A percentile compares a stretch with the other conserved stretches of the same genome.
Conservation (phyloP, 1,140 invertebrate species). For the Drosophila mojavensis region DNA sequence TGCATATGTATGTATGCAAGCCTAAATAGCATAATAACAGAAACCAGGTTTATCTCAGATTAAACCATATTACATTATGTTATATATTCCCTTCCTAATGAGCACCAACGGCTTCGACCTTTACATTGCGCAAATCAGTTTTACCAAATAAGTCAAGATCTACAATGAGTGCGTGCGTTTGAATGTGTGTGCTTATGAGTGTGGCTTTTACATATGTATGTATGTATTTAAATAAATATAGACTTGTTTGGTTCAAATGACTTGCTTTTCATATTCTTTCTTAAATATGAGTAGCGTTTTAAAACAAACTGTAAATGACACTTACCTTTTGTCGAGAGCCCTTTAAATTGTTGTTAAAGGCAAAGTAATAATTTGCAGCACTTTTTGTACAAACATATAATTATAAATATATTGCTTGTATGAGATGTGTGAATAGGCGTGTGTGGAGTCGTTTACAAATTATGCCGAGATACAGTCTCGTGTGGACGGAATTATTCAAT, state of each 20-base stretch:
- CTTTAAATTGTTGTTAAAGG: conserved; percentile 27
- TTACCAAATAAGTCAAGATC: conserved; percentile 46
- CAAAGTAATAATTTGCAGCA: conserved; percentile 12
- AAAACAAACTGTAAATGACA: background rate
- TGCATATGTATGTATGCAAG: background rate
- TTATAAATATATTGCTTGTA: conserved; percentile 10
- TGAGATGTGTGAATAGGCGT: background rate
- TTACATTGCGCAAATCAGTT: conserved; percentile 39
- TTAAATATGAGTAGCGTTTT: background rate
- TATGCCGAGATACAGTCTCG: conserved; percentile 23
- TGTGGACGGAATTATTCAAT: conserved; percentile 34
- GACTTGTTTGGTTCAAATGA: conserved; percentile 19
- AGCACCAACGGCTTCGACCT: conserved; percentile 14
- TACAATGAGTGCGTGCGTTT: conserved; percentile 21
- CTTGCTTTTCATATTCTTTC: background rate
- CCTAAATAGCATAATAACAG: background rate
- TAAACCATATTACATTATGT: background rate
- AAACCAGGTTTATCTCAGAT: background rate
- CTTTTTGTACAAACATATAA: conserved; percentile 27
- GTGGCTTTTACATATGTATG: conserved; percentile 6
- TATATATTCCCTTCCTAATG: conserved; percentile 17
- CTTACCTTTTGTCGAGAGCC: conserved; percentile 19
- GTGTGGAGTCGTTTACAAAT: conserved; percentile 3
- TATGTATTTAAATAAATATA: background rate
- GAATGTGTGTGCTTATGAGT: background rate